phyloP scores from a whole-genome alignment of 2,888 invertebrate species.

The Drosophila leonis region DNA sequence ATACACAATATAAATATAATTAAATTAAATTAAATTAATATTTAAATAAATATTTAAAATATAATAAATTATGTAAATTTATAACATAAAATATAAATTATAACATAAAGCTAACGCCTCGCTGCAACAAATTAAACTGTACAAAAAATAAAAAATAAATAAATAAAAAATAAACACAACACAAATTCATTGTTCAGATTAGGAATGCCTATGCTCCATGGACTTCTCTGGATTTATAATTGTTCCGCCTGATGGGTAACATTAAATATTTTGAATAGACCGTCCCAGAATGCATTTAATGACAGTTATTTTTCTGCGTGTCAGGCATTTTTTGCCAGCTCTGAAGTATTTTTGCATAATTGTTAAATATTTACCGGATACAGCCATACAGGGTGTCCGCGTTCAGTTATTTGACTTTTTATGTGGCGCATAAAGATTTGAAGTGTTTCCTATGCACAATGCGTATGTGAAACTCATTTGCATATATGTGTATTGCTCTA shows the following conservation, averaged over 20 bases:
- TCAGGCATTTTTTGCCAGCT: conserved; percentile 13
- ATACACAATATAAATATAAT: too few species aligned
- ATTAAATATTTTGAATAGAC: conserved; percentile 30
- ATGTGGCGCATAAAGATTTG: conserved; percentile 17
- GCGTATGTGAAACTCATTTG: conserved; percentile 27
- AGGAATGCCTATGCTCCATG: background rate
- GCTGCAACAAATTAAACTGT: too few species aligned
- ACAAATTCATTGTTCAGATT: background rate
- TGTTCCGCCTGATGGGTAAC: background rate
- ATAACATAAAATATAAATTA: too few species aligned
- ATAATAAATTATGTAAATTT: too few species aligned
- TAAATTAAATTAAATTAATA: too few species aligned
- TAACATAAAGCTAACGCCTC: too few species aligned
- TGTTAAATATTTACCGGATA: conserved; percentile 45
- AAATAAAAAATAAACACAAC: background rate
- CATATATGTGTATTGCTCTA: conserved; percentile 26
- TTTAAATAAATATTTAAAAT: too few species aligned
- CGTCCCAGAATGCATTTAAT: conserved; percentile 17
- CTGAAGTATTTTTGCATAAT: conserved; percentile 48
- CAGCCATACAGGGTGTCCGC: conserved; percentile 46
- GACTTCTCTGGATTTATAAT: background rate
- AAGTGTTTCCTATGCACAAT: conserved; percentile 12
- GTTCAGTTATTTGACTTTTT: background rate
- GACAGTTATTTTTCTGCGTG: conserved; percentile 14
- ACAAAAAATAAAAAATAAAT: background rate